phyloP scores from a whole-genome alignment of 2,113 vertebrate genomes.

The Paramormyrops kingsleyae region DNA sequence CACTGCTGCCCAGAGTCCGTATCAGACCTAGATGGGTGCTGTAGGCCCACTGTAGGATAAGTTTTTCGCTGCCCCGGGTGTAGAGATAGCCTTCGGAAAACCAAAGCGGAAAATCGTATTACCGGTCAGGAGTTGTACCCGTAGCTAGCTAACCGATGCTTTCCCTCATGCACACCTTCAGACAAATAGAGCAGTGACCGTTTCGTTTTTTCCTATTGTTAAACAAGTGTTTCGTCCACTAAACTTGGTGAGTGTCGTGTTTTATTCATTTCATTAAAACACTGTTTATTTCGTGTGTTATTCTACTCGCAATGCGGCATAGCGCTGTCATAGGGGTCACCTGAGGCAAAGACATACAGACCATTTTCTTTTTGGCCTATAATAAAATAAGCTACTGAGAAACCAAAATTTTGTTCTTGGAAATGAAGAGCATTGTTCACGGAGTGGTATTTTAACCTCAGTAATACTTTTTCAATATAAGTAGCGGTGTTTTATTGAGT shows the following conservation, averaged over 20 bases:
- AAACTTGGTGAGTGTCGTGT: not conserved
- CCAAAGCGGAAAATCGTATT: not conserved
- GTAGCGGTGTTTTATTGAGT: not conserved
- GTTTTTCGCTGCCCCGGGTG: not conserved
- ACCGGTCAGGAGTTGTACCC: not conserved
- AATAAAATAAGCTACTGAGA: not conserved
- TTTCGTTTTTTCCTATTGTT: not conserved
- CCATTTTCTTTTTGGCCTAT: not conserved
- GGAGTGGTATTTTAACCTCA: not conserved
- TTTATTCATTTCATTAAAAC: not conserved
- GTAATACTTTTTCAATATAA: not conserved
- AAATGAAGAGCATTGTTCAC: not conserved
- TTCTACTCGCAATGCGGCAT: not conserved
- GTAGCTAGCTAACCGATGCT: not conserved
- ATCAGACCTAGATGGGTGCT: not conserved
- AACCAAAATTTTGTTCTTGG: not conserved
- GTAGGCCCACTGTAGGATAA: not conserved
- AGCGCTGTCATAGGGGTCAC: not conserved
- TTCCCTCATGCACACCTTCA: not conserved
- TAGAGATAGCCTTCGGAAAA: not conserved
- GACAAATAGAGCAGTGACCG: not conserved
- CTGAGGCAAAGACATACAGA: not conserved
- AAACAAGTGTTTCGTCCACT: not conserved
- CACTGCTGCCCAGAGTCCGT: not conserved
- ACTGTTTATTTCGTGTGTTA: not conserved